These are phyloP conservation scores for Aurelia sp. DNA, from an alignment of 30 jellyfish, hydroid and myxozoan species.

Conservation along the genomic window DNA sequence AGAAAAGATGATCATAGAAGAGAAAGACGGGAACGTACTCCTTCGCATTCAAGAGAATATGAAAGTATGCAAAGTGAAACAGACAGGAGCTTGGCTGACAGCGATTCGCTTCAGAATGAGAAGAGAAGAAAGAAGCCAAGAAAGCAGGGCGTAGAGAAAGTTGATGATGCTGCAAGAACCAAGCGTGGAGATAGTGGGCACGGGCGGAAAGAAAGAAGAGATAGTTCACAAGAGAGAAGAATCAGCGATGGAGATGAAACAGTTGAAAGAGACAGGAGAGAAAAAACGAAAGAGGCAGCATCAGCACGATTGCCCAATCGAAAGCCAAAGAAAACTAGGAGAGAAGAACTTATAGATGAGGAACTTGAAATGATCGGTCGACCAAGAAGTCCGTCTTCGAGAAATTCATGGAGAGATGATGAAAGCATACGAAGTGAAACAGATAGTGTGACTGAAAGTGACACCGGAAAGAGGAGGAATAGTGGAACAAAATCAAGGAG, in stretches of 20 bases:
- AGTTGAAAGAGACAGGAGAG: too few species aligned
- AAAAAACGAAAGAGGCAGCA: too few species aligned
- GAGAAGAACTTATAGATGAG: not conserved
- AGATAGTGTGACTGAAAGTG: slow-evolving; percentile 41
- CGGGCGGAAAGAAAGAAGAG: not conserved
- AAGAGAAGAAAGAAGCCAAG: not conserved
- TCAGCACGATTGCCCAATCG: not conserved
- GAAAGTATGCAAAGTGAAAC: too few species aligned
- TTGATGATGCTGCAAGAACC: not conserved
- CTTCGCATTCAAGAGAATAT: too few species aligned
- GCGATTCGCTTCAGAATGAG: not conserved
- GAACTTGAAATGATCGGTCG: slow-evolving; percentile 21
- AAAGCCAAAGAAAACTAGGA: not conserved
- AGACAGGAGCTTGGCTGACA: not conserved
- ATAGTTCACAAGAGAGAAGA: not conserved
- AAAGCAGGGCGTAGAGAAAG: not conserved
- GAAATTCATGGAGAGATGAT: slow-evolving; percentile 29
- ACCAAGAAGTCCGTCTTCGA: slow-evolving; percentile 44
- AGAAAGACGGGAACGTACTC: too few species aligned
- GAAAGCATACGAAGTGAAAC: slow-evolving; percentile 33
- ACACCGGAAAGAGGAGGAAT: not conserved
- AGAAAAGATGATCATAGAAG: too few species aligned
- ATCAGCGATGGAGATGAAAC: too few species aligned
- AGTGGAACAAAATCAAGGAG: too few species aligned
- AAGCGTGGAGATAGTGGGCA: not conserved